Conservation (phyloP, 2,797 vertebrate species). For the Iguana delicatissima region DNA sequence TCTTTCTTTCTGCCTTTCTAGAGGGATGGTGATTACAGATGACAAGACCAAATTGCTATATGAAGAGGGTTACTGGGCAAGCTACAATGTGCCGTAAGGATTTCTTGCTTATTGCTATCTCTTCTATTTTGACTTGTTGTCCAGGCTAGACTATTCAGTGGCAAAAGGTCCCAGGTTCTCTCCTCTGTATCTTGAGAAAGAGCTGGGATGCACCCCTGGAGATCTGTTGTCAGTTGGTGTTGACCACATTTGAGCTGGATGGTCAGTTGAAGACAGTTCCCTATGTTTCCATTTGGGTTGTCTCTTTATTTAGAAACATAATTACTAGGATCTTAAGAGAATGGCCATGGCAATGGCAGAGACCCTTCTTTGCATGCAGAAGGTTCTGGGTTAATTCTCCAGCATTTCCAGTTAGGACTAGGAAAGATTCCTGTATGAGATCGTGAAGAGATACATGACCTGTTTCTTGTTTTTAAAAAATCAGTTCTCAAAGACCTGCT, state of each 20-base stretch:
- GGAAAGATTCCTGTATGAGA: too few relatives aligned
- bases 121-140: rapidly evolving
- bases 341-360: not conserved
- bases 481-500: too few relatives aligned
- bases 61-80: conserved; percentile 92
- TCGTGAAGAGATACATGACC: too few relatives aligned
- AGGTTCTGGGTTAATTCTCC: not conserved
- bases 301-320: too few relatives aligned
- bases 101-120: rapidly evolving
- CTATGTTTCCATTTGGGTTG: too few relatives aligned
- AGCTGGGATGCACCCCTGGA: not conserved
- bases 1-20: conserved; percentile 53
- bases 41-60: conserved; percentile 89
- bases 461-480: too few relatives aligned
- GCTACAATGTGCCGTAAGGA: conserved; percentile 94
- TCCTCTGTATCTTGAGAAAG: not conserved
- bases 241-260: not conserved
- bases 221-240: not conserved
- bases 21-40: conserved; percentile 82
- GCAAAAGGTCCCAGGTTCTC: not conserved
- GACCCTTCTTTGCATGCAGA: not conserved
- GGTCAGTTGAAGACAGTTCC: not conserved
- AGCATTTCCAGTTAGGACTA: not conserved
- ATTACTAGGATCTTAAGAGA: too few relatives aligned
- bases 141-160: not conserved